Conservation (phyloP, 2,113 vertebrate genomes). For the Globicephala melas region DNA sequence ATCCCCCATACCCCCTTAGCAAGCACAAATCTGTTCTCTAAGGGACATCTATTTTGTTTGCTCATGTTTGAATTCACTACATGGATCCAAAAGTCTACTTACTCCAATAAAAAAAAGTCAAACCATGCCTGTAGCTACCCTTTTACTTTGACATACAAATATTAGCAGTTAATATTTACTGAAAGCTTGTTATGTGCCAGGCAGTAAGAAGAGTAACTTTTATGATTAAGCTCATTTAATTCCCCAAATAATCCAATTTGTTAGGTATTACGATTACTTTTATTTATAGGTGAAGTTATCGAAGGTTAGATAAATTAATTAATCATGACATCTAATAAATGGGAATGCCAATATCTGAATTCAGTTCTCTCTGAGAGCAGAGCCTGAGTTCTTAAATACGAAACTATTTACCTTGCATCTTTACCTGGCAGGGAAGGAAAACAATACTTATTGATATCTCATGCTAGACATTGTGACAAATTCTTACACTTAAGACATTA, state of each 20-base stretch:
- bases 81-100: neutral
- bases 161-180: neutral
- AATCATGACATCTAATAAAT: neutral
- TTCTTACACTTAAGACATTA: neutral
- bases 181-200: neutral
- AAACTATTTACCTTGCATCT: neutral
- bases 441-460: neutral
- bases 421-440: neutral
- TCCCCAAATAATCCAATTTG: neutral
- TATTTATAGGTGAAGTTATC: neutral
- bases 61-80: neutral
- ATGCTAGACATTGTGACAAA: neutral
- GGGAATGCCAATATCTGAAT: neutral
- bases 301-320: constrained; percentile 3
- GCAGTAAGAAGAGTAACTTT: neutral
- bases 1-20: no score
- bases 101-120: neutral
- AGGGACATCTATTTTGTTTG: neutral
- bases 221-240: constrained; percentile 11
- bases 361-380: neutral
- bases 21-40: neutral
- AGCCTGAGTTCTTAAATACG: neutral
- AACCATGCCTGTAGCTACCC: neutral
- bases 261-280: neutral
- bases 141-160: neutral